These are phyloP conservation scores for Cheilosia variabilis DNA, from an alignment of 2,888 invertebrate species.

Conservation along the genomic window DNA sequence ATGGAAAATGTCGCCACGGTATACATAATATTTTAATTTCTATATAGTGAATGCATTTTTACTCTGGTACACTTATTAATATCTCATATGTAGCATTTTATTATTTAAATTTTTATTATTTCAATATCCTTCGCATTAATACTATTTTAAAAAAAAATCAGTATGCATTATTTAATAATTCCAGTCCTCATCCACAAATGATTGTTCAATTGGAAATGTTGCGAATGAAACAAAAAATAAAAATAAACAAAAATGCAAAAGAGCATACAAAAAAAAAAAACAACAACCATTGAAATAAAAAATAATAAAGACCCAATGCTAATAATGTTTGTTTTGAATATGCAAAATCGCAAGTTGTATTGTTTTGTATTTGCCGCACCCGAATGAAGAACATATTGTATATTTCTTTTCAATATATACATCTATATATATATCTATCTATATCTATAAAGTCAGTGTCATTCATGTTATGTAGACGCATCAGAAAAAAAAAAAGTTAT, in stretches of 20 bases:
- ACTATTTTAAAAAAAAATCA: conserved; percentile 12
- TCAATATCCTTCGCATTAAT: conserved; percentile 21
- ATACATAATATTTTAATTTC: neutral
- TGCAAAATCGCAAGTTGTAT: conserved; percentile 73
- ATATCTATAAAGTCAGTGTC: conserved; percentile 73
- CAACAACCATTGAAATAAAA: conserved; percentile 38
- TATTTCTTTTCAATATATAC: conserved; percentile 66
- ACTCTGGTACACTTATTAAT: neutral
- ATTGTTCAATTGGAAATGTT: conserved; percentile 54
- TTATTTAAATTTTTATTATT: conserved; percentile 7
- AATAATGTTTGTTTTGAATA: conserved; percentile 72
- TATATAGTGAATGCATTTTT: conserved; percentile 32
- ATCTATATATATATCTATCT: conserved; percentile 60
- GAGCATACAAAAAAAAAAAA: conserved; percentile 11
- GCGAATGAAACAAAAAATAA: conserved; percentile 53
- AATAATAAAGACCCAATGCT: conserved; percentile 37
- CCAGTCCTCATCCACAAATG: conserved; percentile 37
- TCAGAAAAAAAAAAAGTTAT: conserved; percentile 50
- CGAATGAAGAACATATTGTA: conserved; percentile 73
- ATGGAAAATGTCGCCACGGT: conserved; percentile 19
- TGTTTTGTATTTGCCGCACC: conserved; percentile 75
- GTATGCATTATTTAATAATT: conserved; percentile 32
- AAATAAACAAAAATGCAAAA: conserved; percentile 32
- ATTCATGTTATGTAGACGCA: conserved; percentile 74
- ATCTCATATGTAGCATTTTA: conserved; percentile 1